Conservation (phyloP, 2,113 vertebrate species). For the Stegastes partitus region DNA sequence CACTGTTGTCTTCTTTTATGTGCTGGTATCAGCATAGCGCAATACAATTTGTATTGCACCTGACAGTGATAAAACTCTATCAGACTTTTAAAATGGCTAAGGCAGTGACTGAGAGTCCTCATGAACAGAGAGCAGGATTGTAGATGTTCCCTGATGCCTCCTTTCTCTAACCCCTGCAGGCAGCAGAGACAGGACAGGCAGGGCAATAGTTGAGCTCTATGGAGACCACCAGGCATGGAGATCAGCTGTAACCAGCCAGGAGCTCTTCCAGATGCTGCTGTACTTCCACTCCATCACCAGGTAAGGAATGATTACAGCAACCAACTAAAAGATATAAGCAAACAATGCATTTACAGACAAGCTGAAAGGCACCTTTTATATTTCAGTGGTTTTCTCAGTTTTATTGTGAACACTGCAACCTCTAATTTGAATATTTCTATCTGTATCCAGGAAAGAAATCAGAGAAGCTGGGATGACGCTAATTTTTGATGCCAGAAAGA, state of each 20-base stretch:
- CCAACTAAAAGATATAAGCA: neutral
- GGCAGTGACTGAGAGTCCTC: neutral
- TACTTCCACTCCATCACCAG: conserved; percentile 89
- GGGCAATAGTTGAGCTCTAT: conserved; percentile 89
- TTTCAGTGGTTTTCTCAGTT: neutral
- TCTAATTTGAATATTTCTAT: neutral
- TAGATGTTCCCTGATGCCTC: neutral
- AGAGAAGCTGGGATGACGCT: conserved; percentile 85
- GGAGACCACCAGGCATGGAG: conserved; percentile 85
- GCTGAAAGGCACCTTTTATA: neutral
- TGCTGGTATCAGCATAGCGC: too few species aligned
- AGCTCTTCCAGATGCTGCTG: conserved; percentile 87
- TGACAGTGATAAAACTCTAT: neutral
- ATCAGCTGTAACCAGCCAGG: conserved; percentile 78
- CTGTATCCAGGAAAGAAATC: conserved; percentile 80
- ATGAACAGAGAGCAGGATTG: neutral
- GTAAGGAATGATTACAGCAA: conserved; percentile 69
- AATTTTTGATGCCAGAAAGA: conserved; percentile 89
- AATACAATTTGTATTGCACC: too few species aligned
- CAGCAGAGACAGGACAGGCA: conserved; percentile 87
- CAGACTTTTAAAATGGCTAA: neutral
- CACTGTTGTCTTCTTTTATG: too few species aligned
- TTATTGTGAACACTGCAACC: neutral
- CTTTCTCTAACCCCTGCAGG: conserved; percentile 79
- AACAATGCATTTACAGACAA: neutral